phyloP scores from a whole-genome alignment of 2,113 vertebrate genomes.

The Forbesichthys papilliferus region DNA sequence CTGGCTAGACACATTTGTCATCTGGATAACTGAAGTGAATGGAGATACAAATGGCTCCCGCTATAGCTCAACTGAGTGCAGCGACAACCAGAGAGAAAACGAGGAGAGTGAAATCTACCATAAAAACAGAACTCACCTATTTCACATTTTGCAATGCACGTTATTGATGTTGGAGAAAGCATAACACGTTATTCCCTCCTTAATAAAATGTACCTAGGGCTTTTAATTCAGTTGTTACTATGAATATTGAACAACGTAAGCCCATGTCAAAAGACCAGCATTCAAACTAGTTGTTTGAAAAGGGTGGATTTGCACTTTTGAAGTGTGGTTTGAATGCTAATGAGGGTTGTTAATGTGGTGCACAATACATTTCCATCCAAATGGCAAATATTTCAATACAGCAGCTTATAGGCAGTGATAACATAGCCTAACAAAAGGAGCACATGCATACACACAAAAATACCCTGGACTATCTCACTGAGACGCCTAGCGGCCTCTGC shows the following conservation, averaged over 20 bases:
- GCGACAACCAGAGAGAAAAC: not conserved
- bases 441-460: not conserved
- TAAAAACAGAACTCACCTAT: not conserved
- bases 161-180: not conserved
- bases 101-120: not conserved
- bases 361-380: not conserved
- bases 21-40: slow-evolving; percentile 1
- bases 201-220: not conserved
- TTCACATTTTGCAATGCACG: not conserved
- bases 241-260: not conserved
- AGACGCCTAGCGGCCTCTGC: not conserved
- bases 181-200: not conserved
- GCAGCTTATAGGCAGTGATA: not conserved
- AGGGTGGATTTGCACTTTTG: not conserved
- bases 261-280: not conserved
- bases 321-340: not conserved
- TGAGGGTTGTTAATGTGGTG: not conserved
- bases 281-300: not conserved
- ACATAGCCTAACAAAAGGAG: not conserved
- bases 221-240: not conserved
- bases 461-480: not conserved
- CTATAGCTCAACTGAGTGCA: not conserved
- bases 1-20: slow-evolving; percentile 9
- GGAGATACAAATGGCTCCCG: not conserved
- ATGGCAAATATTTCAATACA: slow-evolving; percentile 3